Evolutionary conservation across 2,113 vertebrate genomes (phyloP), one percentile per base, ranked within the genome.

Genomic region (Nymphicus hollandicus): DNA sequence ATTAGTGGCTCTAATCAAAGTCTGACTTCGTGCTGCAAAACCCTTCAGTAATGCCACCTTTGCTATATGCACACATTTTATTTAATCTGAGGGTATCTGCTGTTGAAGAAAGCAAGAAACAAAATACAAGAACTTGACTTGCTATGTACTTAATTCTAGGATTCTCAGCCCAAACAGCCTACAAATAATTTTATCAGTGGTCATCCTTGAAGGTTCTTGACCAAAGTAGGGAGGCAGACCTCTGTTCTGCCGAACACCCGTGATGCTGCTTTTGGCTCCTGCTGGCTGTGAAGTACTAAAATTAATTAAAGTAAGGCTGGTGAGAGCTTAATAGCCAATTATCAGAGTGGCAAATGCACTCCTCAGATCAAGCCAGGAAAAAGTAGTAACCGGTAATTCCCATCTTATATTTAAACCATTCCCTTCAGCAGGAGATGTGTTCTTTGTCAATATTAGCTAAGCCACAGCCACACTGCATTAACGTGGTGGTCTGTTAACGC

Each of bases 241-340:
- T 72, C 31, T 18, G 8, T 31, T 74, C 22, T 68, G 79, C 41
- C 8, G 3, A 46, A 43, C 20, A 35, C 25, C 58, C 0, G 0
- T 17, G 15, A 19, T 58, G 33, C 53, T 81, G 60, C 35, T 70
- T 74, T 74, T 81, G 69, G 52, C 15, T 78, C 39, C 84, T 58
- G 50, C 25, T 88, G 41, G n/a, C 56, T 87, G 43, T 50, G 55
- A 89, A 81, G 66, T 71, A 64, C 74, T 68, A 68, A 66, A 88
- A 92, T 73, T 35, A 83, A 24, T 72, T 89, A 10, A 88, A 96
- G 56, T 65, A 50, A 66, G 28, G 28, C 35, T 87, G 61, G 39
- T 74, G 47, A 89, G 44, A 47, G 20, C 52, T 89, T 81, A 79
- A 64, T 27, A 81, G 52, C 47, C 35, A 46, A 10, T 43, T 27